Evolutionary conservation across 2,888 invertebrate genomes (phyloP).

Genomic region (Lithophane socia): DNA sequence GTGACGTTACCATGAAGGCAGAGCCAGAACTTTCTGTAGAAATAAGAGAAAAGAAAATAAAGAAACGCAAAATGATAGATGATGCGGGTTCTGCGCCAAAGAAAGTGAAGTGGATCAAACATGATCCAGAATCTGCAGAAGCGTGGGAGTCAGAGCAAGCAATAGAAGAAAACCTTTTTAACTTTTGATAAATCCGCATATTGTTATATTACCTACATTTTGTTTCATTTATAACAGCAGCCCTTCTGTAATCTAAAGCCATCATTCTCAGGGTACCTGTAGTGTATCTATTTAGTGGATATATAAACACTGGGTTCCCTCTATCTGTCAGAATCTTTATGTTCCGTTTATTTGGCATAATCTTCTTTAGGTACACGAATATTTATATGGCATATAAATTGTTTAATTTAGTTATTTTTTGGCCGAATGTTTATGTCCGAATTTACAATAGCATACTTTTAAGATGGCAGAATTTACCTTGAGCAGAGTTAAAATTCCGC

Average conservation of each 20-base stretch:
- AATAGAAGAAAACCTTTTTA: slow-evolving; percentile 85
- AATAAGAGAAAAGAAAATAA: slow-evolving; percentile 69
- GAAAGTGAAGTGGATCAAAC: slow-evolving; percentile 73
- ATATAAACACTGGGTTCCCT: too few species aligned
- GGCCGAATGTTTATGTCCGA: too few species aligned
- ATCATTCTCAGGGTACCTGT: too few species aligned
- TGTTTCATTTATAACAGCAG: slow-evolving; percentile 25
- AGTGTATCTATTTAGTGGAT: too few species aligned
- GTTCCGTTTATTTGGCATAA: too few species aligned
- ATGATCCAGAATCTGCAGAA: slow-evolving; percentile 74
- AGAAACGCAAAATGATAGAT: slow-evolving; percentile 71
- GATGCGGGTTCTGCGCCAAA: slow-evolving; percentile 60
- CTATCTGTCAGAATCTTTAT: too few species aligned
- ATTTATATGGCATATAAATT: too few species aligned
- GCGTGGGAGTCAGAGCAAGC: slow-evolving; percentile 84
- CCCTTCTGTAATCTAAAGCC: background rate
- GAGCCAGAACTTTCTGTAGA: slow-evolving; percentile 44
- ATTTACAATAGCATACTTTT: too few species aligned
- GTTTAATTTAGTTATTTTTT: too few species aligned
- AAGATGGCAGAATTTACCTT: too few species aligned
- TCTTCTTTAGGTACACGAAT: too few species aligned
- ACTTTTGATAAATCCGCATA: slow-evolving; percentile 72
- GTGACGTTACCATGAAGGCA: slow-evolving; percentile 30
- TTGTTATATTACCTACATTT: background rate
- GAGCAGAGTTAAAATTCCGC: too few species aligned